Conservation (phyloP, 2,888 invertebrate species). For the Drosophila crucigera region DNA sequence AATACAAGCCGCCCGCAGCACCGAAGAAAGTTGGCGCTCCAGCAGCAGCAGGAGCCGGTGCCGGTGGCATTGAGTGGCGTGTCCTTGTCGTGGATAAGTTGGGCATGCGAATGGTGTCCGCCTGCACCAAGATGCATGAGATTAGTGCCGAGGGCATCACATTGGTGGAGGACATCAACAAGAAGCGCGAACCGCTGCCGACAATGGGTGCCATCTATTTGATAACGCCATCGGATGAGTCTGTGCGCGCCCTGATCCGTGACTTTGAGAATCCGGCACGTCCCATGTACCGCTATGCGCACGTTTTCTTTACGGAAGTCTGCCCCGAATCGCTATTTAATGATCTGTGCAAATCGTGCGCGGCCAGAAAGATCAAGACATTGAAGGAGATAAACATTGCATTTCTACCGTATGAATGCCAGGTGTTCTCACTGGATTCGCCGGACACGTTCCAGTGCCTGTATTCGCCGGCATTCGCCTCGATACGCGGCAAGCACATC, state of each 20-base stretch:
- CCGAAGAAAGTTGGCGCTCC: slow-evolving; percentile 86
- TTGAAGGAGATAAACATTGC: slow-evolving; percentile 99
- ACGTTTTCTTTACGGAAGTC: slow-evolving; percentile 99
- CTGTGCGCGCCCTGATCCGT: slow-evolving; percentile 94
- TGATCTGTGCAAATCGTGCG: slow-evolving; percentile 97
- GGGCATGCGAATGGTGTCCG: slow-evolving; percentile 99
- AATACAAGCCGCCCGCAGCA: slow-evolving; percentile 89
- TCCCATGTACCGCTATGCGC: slow-evolving; percentile 96
- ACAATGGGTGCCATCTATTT: slow-evolving; percentile 99
- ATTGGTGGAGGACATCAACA: slow-evolving; percentile 98
- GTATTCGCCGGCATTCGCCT: slow-evolving; percentile 95
- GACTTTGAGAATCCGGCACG: slow-evolving; percentile 96
- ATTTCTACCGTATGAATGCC: slow-evolving; percentile 98
- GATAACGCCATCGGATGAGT: slow-evolving; percentile 97
- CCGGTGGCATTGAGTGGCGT: slow-evolving; percentile 93
- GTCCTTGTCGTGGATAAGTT: slow-evolving; percentile 98
- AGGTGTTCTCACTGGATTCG: slow-evolving; percentile 98
- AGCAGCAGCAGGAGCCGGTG: slow-evolving; percentile 85
- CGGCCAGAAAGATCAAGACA: slow-evolving; percentile 97
- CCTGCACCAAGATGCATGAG: slow-evolving; percentile 99
- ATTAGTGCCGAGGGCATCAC: slow-evolving; percentile 99
- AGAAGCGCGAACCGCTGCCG: slow-evolving; percentile 97
- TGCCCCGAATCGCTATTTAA: slow-evolving; percentile 99
- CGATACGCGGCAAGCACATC: slow-evolving; percentile 94
- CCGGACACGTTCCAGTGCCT: slow-evolving; percentile 98